Conservation (phyloP, 2,797 vertebrate genomes). For the Esox lucius region DNA sequence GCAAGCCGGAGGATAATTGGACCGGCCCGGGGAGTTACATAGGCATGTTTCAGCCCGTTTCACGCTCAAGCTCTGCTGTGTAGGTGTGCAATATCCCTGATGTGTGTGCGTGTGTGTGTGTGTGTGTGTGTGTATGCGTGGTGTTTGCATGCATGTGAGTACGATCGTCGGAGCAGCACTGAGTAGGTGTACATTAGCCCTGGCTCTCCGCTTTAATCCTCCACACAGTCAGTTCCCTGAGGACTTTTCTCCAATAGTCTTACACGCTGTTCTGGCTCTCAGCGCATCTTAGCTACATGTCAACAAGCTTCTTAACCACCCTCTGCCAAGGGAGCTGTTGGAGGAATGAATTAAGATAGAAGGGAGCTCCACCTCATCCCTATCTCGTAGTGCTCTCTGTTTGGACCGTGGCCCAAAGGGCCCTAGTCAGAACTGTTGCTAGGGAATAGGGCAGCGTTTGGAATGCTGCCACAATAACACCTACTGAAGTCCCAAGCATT, state of each 20-base stretch:
- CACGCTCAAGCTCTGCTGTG: constrained; percentile 48
- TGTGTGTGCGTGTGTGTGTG: not conserved
- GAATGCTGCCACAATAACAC: not conserved
- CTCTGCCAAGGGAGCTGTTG: constrained; percentile 7
- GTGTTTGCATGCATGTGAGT: not conserved
- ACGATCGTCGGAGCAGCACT: constrained; percentile 32
- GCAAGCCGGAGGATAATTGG: constrained; percentile 66
- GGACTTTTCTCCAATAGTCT: constrained; percentile 26
- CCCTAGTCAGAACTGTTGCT: not conserved
- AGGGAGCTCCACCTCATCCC: not conserved
- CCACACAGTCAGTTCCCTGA: not conserved
- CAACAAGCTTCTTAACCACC: constrained; percentile 35
- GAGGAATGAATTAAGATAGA: constrained; percentile 4
- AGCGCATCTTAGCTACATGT: constrained; percentile 28
- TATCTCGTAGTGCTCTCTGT: not conserved
- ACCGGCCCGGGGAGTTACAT: constrained; percentile 47
- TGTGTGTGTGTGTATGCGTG: not conserved
- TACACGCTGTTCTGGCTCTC: constrained; percentile 41
- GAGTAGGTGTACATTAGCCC: constrained; percentile 66
- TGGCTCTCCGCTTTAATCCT: constrained; percentile 56
- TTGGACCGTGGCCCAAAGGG: not conserved
- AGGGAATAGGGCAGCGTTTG: not conserved
- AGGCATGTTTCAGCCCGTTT: constrained; percentile 54
- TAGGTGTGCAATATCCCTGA: constrained; percentile 64
- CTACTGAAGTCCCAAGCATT: not conserved